phyloP scores from a whole-genome alignment of 2,888 invertebrate genomes.

The Lasioglossum malachurum region DNA sequence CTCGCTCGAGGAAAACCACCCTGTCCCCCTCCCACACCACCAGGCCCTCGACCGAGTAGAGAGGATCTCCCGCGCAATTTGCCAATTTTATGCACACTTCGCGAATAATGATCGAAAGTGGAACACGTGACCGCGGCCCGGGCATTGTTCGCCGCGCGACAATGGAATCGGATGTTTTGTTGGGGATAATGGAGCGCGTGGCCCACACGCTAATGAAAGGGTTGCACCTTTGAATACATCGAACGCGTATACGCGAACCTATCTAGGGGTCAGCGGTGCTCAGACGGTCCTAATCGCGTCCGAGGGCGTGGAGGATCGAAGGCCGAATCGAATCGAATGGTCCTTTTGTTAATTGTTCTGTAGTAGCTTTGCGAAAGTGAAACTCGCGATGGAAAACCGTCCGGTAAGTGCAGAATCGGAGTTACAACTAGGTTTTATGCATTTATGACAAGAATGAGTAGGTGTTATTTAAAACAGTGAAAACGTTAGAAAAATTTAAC shows the following conservation, averaged over 20 bases:
- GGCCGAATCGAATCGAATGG: not conserved
- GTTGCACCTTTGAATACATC: conserved; percentile 83
- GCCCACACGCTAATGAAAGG: conserved; percentile 84
- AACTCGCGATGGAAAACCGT: not conserved
- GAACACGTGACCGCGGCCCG: conserved; percentile 79
- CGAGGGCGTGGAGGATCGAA: not conserved
- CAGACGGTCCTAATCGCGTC: conserved; percentile 31
- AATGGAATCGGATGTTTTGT: conserved; percentile 84
- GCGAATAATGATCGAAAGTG: conserved; percentile 81
- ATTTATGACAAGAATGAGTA: too few species aligned
- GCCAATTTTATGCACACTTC: conserved; percentile 80
- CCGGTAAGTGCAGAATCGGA: not conserved
- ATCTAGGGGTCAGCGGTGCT: conserved; percentile 68
- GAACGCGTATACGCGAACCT: conserved; percentile 65
- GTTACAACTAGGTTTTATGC: not conserved
- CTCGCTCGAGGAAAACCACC: conserved; percentile 27
- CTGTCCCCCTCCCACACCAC: not conserved
- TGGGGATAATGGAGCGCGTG: conserved; percentile 83
- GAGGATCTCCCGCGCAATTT: conserved; percentile 78
- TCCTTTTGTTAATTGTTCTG: not conserved
- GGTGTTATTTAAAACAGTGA: too few species aligned
- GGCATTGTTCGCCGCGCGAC: conserved; percentile 77
- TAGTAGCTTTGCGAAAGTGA: not conserved
- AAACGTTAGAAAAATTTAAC: too few species aligned
- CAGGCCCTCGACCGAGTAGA: conserved; percentile 29